These are phyloP conservation scores for Pavo muticus DNA, from an alignment of 2,113 vertebrate genomes.

Conservation along the genomic window DNA sequence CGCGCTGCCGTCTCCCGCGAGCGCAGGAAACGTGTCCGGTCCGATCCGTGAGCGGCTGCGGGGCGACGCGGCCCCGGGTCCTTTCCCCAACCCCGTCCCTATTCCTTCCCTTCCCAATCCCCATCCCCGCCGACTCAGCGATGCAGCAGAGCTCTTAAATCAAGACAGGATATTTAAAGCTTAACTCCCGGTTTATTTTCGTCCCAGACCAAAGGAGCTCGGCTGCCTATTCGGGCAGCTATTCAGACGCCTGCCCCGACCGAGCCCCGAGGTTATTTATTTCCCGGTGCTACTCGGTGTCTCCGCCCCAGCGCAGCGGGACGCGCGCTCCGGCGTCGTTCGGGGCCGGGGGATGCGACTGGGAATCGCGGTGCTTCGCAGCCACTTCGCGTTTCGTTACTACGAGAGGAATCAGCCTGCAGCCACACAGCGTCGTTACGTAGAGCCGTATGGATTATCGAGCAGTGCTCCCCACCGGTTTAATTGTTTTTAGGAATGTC, in stretches of 20 bases:
- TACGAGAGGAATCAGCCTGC: constrained; percentile 49
- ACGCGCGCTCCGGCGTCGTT: background rate
- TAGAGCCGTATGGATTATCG: constrained; percentile 57
- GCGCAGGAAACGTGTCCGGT: background rate
- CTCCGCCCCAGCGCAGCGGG: background rate
- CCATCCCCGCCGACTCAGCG: background rate
- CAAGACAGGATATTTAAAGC: constrained; percentile 58
- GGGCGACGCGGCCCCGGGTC: background rate
- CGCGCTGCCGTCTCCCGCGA: background rate
- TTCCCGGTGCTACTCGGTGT: background rate
- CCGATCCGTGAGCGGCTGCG: background rate
- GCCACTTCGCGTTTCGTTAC: constrained; percentile 55
- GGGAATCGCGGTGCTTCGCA: constrained; percentile 42
- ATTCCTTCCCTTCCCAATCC: background rate
- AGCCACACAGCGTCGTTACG: constrained; percentile 50
- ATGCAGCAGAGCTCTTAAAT: constrained; percentile 13
- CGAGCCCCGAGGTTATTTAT: constrained; percentile 13
- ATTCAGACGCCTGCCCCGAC: constrained; percentile 21
- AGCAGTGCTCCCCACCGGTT: constrained; percentile 55
- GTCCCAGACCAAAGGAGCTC: constrained; percentile 33
- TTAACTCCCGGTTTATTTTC: constrained; percentile 62
- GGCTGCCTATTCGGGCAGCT: constrained; percentile 45
- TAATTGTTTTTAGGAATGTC: constrained; percentile 70
- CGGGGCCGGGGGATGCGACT: background rate
- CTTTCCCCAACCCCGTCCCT: background rate